Evolutionary conservation across 2,888 invertebrate genomes (phyloP).

Genomic region (Ormia ochracea): DNA sequence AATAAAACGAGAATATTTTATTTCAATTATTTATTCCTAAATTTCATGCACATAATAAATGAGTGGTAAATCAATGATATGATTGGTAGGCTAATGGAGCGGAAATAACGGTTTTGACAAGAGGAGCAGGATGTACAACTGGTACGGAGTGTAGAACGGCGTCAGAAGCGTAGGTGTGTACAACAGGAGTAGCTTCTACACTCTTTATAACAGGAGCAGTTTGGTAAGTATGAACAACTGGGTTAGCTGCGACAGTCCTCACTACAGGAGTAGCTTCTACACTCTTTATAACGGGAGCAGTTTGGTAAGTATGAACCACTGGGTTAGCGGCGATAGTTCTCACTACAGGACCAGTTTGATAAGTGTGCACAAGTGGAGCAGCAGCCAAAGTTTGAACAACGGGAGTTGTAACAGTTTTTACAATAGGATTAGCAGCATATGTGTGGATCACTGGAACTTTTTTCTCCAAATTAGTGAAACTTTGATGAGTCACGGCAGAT

Average conservation of each 20-base stretch:
- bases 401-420: slow-evolving; percentile 67
- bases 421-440: slow-evolving; percentile 65
- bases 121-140: slow-evolving; percentile 71
- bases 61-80: background rate
- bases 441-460: slow-evolving; percentile 74
- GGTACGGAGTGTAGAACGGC: slow-evolving; percentile 55
- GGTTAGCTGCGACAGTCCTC: slow-evolving; percentile 45
- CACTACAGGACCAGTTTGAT: slow-evolving; percentile 60
- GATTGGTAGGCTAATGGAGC: slow-evolving; percentile 63
- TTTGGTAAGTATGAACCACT: slow-evolving; percentile 63
- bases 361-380: slow-evolving; percentile 64
- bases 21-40: slow-evolving; percentile 43
- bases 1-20: background rate
- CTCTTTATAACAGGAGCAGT: slow-evolving; percentile 65
- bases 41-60: background rate
- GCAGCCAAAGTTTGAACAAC: slow-evolving; percentile 64
- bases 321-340: slow-evolving; percentile 59
- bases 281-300: slow-evolving; percentile 66
- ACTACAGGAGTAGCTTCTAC: slow-evolving; percentile 73
- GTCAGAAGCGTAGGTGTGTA: slow-evolving; percentile 77
- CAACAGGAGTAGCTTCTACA: slow-evolving; percentile 58
- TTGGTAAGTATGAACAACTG: slow-evolving; percentile 71
- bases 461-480: slow-evolving; percentile 78
- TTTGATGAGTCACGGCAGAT: slow-evolving; percentile 79
- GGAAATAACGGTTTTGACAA: slow-evolving; percentile 15